phyloP scores from a whole-genome alignment of 2,797 vertebrate genomes.

The Apogon talboti region DNA sequence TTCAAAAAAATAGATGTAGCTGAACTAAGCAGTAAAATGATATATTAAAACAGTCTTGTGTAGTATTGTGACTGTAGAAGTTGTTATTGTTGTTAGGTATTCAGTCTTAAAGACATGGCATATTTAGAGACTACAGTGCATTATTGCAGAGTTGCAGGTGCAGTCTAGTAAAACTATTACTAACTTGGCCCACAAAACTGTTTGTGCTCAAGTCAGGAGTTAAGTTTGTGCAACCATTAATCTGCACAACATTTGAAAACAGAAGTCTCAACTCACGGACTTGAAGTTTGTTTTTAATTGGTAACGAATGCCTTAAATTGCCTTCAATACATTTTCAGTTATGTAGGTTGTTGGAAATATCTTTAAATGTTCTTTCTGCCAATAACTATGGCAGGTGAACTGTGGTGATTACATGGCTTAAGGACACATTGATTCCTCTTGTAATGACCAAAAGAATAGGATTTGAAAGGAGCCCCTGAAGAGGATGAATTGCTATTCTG shows the following conservation, averaged over 20 bases:
- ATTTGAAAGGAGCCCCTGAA: constrained; percentile 43
- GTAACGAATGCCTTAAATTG: not conserved
- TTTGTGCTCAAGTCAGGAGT: not conserved
- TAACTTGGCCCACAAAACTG: not conserved
- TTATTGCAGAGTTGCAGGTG: too few species aligned
- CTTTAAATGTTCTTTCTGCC: constrained; percentile 17
- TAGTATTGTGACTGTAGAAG: too few species aligned
- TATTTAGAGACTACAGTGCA: not conserved
- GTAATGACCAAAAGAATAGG: constrained; percentile 51
- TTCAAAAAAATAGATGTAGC: constrained; percentile 8
- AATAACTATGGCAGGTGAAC: constrained; percentile 22
- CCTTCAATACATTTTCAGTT: not conserved
- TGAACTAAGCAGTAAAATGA: not conserved
- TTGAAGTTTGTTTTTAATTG: not conserved
- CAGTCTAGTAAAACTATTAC: not conserved
- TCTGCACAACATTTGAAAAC: not conserved
- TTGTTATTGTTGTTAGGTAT: not conserved
- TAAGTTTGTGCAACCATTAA: not conserved
- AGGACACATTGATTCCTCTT: constrained; percentile 56
- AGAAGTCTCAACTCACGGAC: not conserved
- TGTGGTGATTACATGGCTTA: constrained; percentile 38
- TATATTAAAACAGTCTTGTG: not conserved
- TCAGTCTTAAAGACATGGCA: not conserved
- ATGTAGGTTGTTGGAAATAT: not conserved
- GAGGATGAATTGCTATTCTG: constrained; percentile 47